Evolutionary conservation across 2,113 vertebrate genomes (phyloP), one percentile per base, ranked within the genome.

Genomic region (Melanerpes formicivorus): DNA sequence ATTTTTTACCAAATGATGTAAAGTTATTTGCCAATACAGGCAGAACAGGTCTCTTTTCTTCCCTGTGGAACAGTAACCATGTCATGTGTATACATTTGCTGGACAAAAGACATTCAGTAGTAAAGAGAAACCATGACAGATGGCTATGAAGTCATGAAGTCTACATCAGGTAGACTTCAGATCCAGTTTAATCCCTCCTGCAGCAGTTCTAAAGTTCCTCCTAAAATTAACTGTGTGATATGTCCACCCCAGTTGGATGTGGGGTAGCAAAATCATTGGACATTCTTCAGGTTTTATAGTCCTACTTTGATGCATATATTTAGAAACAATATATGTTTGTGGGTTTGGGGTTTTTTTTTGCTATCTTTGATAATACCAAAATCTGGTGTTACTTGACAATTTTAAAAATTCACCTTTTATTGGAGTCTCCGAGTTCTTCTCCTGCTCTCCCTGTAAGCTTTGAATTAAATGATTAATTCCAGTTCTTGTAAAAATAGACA

Each of bases 301-400:
- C 9, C 48, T 60, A 6, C 6, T 78, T 13, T 73, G 48, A 44
- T 56, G 8, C 10, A 60, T 6, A 46, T 71, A 27, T 13, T 70
- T 71, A 59, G 26, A 84, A 82, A 60, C 1, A 40, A 59, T 1
- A 74, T 3, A 5, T 37, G 48, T 86, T 66, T 19, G 4, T 62
- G 9, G 10, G 3, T 44, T 32, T 62, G 42, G 42, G 42, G 8
- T 14, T 6, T 44, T 44, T 50, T 69, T 81, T 30, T 50, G 4
- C 4, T 65, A 21, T 30, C 3, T 63, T 71, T 23, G 50, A 5
- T 56, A 64, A 21, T 6, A 64, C 19, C 29, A 54, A 66, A 29
- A 1, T 71, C 3, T 27, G 18, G 50, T 22, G 4, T 0, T 74
- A 16, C 56, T 40, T 48, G 14, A 4, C 8, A 67, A 9, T 69